These are phyloP conservation scores for Chrysodeixis includens DNA, from an alignment of 2,888 invertebrate genomes.

Conservation along the genomic window DNA sequence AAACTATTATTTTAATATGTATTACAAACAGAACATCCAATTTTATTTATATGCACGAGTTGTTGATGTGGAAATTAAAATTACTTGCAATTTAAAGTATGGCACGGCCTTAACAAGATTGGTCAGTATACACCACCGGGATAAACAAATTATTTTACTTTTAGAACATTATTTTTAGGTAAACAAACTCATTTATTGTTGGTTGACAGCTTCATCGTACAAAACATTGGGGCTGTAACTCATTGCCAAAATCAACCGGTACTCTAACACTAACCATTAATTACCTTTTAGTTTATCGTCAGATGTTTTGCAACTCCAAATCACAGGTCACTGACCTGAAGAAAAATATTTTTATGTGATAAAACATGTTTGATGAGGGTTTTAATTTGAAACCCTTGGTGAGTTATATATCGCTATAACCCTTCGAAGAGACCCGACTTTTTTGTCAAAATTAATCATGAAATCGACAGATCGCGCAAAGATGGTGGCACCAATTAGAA, in stretches of 20 bases:
- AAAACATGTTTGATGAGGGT: slow-evolving; percentile 1
- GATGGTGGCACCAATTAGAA: too few relatives aligned
- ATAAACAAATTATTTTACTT: too few relatives aligned
- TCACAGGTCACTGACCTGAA: background rate
- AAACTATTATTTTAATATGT: too few relatives aligned
- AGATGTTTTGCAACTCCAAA: background rate
- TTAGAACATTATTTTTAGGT: too few relatives aligned
- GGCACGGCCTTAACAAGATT: too few relatives aligned
- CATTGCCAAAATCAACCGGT: background rate
- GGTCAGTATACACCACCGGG: too few relatives aligned
- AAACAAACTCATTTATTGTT: background rate
- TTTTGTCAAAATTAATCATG: too few relatives aligned
- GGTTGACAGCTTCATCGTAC: too few relatives aligned
- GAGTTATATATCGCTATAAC: background rate
- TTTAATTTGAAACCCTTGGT: background rate
- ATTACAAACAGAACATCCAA: too few relatives aligned
- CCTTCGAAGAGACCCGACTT: background rate
- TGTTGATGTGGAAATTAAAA: background rate
- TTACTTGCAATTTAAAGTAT: too few relatives aligned
- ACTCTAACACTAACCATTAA: background rate
- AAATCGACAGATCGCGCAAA: too few relatives aligned
- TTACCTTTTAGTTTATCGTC: background rate
- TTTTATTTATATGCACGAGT: too few relatives aligned
- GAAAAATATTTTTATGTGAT: background rate
- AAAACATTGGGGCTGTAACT: background rate